Evolutionary conservation across 2,113 vertebrate species (phyloP).

Genomic region (Ranitomeya imitator): DNA sequence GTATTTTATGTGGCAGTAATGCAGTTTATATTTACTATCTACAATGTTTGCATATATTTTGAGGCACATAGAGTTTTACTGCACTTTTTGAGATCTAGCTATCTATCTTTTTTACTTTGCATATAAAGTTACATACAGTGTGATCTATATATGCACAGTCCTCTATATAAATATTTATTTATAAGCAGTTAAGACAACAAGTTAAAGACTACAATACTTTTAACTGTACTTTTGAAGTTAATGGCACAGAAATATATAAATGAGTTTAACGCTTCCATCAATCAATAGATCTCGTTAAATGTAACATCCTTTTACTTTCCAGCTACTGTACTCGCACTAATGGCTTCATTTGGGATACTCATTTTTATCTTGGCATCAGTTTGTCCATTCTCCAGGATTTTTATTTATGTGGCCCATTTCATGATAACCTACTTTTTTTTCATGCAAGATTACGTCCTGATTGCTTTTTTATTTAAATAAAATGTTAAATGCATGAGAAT

Average conservation of each 20-base stretch:
- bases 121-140: too few relatives aligned
- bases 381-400: not conserved
- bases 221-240: not conserved
- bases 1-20: too few relatives aligned
- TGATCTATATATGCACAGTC: too few relatives aligned
- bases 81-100: too few relatives aligned
- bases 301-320: not conserved
- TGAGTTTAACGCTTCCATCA: not conserved
- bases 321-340: not conserved
- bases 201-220: not conserved
- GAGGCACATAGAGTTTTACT: too few relatives aligned
- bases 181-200: too few relatives aligned
- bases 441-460: not conserved
- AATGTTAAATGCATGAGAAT: conserved; percentile 17
- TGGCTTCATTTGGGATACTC: not conserved
- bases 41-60: too few relatives aligned
- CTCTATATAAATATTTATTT: not conserved
- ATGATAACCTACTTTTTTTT: conserved; percentile 6
- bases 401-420: conserved; percentile 1
- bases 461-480: not conserved
- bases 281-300: conserved; percentile 8
- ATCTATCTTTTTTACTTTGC: too few relatives aligned
- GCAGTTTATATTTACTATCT: too few relatives aligned
- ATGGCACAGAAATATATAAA: not conserved
- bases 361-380: not conserved